Percentiles rank a stretch among this genome's conserved stretches.
phyloP scores from a whole-genome alignment of 2,797 vertebrate genomes.

The Leptoclinus maculatus region DNA sequence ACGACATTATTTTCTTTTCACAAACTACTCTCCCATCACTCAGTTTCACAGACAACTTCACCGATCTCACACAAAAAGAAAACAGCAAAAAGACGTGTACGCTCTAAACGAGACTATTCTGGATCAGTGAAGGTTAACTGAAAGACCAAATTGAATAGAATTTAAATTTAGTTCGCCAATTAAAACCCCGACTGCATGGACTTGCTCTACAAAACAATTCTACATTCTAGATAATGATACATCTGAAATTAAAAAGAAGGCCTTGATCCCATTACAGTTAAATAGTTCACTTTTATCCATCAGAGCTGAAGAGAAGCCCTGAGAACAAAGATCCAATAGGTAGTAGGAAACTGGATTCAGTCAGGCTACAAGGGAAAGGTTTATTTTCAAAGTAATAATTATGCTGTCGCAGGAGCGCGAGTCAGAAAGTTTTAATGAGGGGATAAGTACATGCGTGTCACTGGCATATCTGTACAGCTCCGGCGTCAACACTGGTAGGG shows the following conservation, averaged over 20 bases:
- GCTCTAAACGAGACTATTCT: slow-evolving; percentile 8
- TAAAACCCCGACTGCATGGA: slow-evolving; percentile 14
- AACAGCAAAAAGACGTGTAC: neutral
- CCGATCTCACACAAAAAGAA: neutral
- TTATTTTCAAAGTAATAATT: slow-evolving; percentile 71
- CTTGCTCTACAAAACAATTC: neutral
- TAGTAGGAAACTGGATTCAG: slow-evolving; percentile 16
- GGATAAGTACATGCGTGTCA: slow-evolving; percentile 46
- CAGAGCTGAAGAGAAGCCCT: neutral
- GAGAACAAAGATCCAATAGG: slow-evolving; percentile 21
- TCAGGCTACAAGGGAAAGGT: slow-evolving; percentile 38
- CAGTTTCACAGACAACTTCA: slow-evolving; percentile 1
- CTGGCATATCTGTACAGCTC: neutral
- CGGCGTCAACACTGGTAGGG: neutral
- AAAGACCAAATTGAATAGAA: slow-evolving; percentile 11
- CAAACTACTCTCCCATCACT: neutral
- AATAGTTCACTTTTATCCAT: slow-evolving; percentile 20
- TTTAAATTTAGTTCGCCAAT: neutral
- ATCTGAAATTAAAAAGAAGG: slow-evolving; percentile 29
- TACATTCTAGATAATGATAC: slow-evolving; percentile 9
- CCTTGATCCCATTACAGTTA: slow-evolving; percentile 15
- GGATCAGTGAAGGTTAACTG: slow-evolving; percentile 16
- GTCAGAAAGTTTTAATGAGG: slow-evolving; percentile 66
- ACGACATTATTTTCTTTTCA: too few relatives aligned
- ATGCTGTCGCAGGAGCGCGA: slow-evolving; percentile 58